Conservation (phyloP, 2,113 vertebrate genomes). For the Cromileptes altivelis region DNA sequence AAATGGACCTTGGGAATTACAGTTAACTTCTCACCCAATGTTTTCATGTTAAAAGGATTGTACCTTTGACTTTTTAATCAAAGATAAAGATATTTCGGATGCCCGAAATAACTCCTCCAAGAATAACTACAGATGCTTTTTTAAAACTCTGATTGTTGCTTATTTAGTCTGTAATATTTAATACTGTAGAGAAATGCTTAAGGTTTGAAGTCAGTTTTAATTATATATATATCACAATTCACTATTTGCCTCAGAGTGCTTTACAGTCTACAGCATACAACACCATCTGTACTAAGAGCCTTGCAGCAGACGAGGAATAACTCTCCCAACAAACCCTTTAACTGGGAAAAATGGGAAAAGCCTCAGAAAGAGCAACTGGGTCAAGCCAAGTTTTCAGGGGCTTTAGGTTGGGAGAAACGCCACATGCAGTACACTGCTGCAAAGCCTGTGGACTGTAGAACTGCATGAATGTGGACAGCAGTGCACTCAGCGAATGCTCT, state of each 20-base stretch:
- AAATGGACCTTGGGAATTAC: background rate
- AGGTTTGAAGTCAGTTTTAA: background rate
- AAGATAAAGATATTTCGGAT: too few relatives aligned
- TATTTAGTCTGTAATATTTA: background rate
- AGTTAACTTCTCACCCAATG: background rate
- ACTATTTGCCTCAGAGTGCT: too few relatives aligned
- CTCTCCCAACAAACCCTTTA: too few relatives aligned
- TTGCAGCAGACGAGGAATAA: too few relatives aligned
- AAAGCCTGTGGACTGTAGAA: background rate
- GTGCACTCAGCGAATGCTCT: conserved; percentile 22
- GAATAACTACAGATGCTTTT: background rate
- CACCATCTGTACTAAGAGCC: too few relatives aligned
- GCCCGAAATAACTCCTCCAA: background rate
- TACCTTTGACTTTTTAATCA: background rate
- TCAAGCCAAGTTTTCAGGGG: background rate
- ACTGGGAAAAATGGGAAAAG: too few relatives aligned
- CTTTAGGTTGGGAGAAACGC: background rate
- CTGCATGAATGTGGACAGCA: background rate
- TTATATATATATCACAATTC: too few relatives aligned
- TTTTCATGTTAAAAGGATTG: too few relatives aligned
- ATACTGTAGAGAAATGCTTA: background rate
- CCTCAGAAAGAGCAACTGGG: too few relatives aligned
- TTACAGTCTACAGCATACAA: too few relatives aligned
- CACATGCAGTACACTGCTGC: background rate
- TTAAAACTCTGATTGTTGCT: background rate